A percentile compares a stretch with the other conserved stretches of the same genome.
phyloP scores from a whole-genome alignment of 2,797 vertebrate genomes.

The Trematomus bernacchii region DNA sequence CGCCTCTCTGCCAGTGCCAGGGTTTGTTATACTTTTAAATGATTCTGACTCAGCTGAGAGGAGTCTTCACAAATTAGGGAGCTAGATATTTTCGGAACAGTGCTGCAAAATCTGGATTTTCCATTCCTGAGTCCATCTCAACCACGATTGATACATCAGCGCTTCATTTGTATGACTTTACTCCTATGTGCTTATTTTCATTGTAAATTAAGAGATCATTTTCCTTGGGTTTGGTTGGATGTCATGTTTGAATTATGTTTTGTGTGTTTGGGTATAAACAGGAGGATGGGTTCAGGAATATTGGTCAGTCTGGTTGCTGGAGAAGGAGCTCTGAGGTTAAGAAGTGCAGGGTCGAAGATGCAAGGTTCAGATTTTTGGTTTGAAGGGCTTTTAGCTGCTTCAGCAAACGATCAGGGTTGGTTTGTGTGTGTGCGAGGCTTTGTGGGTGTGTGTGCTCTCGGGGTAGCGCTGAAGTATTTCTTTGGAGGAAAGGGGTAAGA shows the following conservation, averaged over 20 bases:
- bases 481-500: conserved; percentile 35
- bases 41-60: conserved; percentile 47
- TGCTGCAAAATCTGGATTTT: conserved; percentile 57
- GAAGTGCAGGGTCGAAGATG: conserved; percentile 1
- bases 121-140: conserved; percentile 41
- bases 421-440: conserved; percentile 26
- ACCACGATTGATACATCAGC: conserved; percentile 27
- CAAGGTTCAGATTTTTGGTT: conserved; percentile 16
- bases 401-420: conserved; percentile 43
- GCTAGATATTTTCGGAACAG: conserved; percentile 45
- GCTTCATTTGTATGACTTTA: conserved; percentile 32
- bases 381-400: conserved; percentile 38
- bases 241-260: conserved; percentile 37
- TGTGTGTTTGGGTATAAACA: conserved; percentile 33
- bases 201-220: conserved; percentile 36
- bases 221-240: conserved; percentile 24
- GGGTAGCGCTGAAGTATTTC: conserved; percentile 33
- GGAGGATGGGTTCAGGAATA: conserved; percentile 32
- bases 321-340: conserved; percentile 21
- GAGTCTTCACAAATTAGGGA: conserved; percentile 66
- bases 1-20: conserved; percentile 37
- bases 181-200: conserved; percentile 31
- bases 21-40: conserved; percentile 53
- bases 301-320: conserved; percentile 34
- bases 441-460: conserved; percentile 31